phyloP scores from a whole-genome alignment of 2,797 vertebrate genomes.

The Hoplostethus mediterraneus region DNA sequence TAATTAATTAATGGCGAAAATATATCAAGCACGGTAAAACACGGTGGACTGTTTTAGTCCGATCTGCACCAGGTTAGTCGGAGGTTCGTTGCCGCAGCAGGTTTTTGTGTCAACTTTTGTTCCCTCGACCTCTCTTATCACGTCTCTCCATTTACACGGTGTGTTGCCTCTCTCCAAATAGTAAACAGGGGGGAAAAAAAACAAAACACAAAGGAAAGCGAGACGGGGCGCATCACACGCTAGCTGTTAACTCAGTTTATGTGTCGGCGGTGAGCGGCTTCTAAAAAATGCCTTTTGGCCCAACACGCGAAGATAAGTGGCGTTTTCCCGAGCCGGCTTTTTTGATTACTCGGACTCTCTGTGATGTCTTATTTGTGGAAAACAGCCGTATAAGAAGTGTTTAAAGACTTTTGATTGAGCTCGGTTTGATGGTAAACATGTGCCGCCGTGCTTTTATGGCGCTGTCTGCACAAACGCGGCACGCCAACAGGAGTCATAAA shows the following conservation, averaged over 20 bases:
- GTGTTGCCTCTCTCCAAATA: background rate
- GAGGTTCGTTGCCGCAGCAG: background rate
- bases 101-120: background rate
- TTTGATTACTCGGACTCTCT: slow-evolving; percentile 11
- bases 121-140: background rate
- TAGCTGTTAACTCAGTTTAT: background rate
- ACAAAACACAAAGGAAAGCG: slow-evolving; percentile 16
- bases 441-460: slow-evolving; percentile 41
- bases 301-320: slow-evolving; percentile 52
- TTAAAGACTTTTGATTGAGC: slow-evolving; percentile 23
- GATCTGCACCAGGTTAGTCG: too few species aligned
- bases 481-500: slow-evolving; percentile 20
- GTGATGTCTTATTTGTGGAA: slow-evolving; percentile 68
- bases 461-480: slow-evolving; percentile 23
- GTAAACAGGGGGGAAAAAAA: slow-evolving; percentile 1
- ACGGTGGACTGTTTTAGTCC: background rate
- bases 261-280: slow-evolving; percentile 17
- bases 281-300: slow-evolving; percentile 36
- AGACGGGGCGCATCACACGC: background rate
- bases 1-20: background rate
- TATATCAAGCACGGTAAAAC: background rate
- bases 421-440: slow-evolving; percentile 31
- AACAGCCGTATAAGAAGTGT: slow-evolving; percentile 53
- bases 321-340: slow-evolving; percentile 17
- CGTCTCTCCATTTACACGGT: background rate